Percentiles rank a stretch among this genome's conserved stretches.
These are phyloP conservation scores for Ceyx cyanopectus DNA, from an alignment of 2,113 vertebrate species.

Conservation along the genomic window DNA sequence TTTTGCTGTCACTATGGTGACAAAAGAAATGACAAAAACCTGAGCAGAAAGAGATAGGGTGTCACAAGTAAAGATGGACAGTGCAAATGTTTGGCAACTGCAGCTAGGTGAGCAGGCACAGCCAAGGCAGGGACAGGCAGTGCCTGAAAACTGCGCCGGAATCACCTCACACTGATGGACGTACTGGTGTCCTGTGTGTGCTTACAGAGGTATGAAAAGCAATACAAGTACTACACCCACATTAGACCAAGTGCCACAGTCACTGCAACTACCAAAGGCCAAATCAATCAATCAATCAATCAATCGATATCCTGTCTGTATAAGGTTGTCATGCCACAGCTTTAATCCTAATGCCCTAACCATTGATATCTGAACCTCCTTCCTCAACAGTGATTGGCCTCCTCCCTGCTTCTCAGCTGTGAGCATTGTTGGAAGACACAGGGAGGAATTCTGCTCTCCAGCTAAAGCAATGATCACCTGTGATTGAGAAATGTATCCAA, in stretches of 20 bases:
- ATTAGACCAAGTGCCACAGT: background rate
- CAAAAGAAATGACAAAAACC: slow-evolving; percentile 49
- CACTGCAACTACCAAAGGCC: background rate
- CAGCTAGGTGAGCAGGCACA: fast-evolving
- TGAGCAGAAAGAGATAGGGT: background rate
- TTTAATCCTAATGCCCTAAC: background rate
- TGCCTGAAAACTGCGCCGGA: fast-evolving
- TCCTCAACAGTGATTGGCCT: background rate
- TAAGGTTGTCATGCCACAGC: background rate
- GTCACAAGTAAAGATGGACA: background rate
- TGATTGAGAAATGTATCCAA: background rate
- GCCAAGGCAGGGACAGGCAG: background rate
- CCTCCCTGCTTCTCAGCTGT: background rate
- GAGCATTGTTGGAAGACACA: background rate
- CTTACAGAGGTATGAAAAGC: background rate
- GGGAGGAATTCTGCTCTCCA: fast-evolving
- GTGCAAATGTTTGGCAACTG: background rate
- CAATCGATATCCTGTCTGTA: fast-evolving
- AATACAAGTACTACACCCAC: fast-evolving
- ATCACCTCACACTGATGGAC: fast-evolving
- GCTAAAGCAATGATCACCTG: background rate
- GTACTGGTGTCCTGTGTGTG: background rate
- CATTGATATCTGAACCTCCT: background rate
- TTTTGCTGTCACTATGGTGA: slow-evolving; percentile 59
- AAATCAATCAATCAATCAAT: too few relatives aligned